A percentile compares a stretch with the other conserved stretches of the same genome.
These are phyloP conservation scores for Corydoras maculifer DNA, from an alignment of 2,113 vertebrate genomes.

Conservation along the genomic window DNA sequence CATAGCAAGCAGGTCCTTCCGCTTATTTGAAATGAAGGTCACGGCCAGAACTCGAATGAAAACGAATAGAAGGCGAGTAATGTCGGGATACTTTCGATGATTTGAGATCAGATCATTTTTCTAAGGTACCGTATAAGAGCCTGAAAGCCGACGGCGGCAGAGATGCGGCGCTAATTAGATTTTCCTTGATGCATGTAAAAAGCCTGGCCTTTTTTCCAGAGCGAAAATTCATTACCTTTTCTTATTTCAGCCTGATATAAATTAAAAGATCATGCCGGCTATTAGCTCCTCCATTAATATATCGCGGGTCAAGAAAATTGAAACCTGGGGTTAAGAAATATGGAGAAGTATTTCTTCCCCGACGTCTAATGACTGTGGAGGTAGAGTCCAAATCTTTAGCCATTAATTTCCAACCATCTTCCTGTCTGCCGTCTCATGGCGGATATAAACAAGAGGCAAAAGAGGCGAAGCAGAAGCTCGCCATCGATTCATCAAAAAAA, in stretches of 20 bases:
- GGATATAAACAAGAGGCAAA: conserved; percentile 61
- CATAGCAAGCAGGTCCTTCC: too few species aligned
- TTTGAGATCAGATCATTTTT: conserved; percentile 69
- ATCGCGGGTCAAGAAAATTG: conserved; percentile 68
- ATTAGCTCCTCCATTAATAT: conserved; percentile 75
- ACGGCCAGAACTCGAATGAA: too few species aligned
- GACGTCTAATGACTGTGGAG: conserved; percentile 61
- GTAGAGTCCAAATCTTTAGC: conserved; percentile 53
- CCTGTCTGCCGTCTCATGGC: conserved; percentile 43
- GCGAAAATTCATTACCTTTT: conserved; percentile 73
- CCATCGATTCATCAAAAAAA: too few species aligned
- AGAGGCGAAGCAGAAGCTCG: conserved; percentile 37
- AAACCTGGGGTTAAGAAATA: conserved; percentile 69
- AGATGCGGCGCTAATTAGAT: conserved; percentile 75
- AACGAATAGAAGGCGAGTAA: too few species aligned
- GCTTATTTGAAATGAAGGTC: too few species aligned
- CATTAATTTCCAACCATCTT: conserved; percentile 69
- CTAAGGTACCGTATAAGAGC: conserved; percentile 63
- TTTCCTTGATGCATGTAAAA: conserved; percentile 69
- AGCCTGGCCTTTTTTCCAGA: conserved; percentile 66
- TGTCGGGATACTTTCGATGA: conserved; percentile 9
- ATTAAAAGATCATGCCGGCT: conserved; percentile 73
- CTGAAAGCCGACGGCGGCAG: conserved; percentile 65
- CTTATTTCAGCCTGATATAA: conserved; percentile 74
- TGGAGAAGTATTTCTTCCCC: conserved; percentile 64